A percentile compares a stretch with the other conserved stretches of the same genome.
These are phyloP conservation scores for Dreissena polymorpha DNA, from an alignment of 1,140 invertebrate genomes.

Conservation along the genomic window DNA sequence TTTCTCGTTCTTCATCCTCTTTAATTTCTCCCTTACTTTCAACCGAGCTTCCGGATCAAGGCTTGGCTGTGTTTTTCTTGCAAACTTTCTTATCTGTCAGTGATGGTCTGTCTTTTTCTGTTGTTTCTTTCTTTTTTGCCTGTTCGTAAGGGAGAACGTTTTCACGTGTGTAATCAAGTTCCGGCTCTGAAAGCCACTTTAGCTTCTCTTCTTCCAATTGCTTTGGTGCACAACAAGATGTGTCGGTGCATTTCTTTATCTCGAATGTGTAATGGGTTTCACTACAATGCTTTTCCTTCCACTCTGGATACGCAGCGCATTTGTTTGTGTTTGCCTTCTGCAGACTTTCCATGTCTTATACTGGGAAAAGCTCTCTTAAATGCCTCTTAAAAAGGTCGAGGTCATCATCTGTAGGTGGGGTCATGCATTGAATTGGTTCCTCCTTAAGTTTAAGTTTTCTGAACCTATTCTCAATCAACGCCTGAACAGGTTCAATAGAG, in stretches of 20 bases:
- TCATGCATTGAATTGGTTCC: no score
- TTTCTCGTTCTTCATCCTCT: no score
- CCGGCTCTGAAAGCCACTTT: constrained; percentile 28
- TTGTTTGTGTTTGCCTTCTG: no score
- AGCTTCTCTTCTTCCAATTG: neutral
- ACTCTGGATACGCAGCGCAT: no score
- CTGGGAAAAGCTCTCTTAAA: constrained; percentile 37
- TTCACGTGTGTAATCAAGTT: constrained; percentile 26
- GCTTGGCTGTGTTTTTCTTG: no score
- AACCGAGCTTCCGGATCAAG: neutral
- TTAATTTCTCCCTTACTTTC: neutral
- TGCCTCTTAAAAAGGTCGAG: constrained; percentile 19
- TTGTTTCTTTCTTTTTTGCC: constrained; percentile 13
- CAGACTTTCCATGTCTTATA: constrained; percentile 23
- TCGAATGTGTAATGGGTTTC: constrained; percentile 33
- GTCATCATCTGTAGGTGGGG: constrained; percentile 23
- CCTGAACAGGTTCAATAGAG: no score
- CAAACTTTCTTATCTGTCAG: neutral
- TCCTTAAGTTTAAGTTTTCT: no score
- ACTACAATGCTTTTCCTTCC: constrained; percentile 40
- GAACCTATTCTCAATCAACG: no score
- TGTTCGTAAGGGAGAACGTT: constrained; percentile 19
- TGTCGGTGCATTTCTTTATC: constrained; percentile 28
- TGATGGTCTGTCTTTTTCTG: constrained; percentile 21
- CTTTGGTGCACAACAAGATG: neutral